phyloP scores from a whole-genome alignment of 2,113 vertebrate genomes.

The Entelurus aequoreus region DNA sequence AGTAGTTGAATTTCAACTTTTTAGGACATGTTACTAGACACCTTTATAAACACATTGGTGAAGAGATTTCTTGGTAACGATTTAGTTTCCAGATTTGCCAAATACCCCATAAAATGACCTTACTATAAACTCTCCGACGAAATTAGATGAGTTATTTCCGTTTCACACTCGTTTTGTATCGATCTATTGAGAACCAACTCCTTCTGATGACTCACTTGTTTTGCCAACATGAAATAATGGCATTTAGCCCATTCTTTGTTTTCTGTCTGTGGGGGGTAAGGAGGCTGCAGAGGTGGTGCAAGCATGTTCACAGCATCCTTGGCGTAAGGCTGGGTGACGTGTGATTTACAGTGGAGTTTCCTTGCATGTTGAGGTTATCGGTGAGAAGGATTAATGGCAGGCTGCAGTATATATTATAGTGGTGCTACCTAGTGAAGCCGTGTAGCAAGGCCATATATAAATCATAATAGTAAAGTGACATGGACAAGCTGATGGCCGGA shows the following conservation, averaged over 20 bases:
- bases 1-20: too few species aligned
- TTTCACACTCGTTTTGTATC: neutral
- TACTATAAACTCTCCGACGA: constrained; percentile 13
- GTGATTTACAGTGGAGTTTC: constrained; percentile 63
- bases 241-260: constrained; percentile 6
- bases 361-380: constrained; percentile 67
- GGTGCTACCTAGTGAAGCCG: constrained; percentile 49
- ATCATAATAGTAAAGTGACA: constrained; percentile 70
- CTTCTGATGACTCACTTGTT: constrained; percentile 38
- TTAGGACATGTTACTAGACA: too few species aligned
- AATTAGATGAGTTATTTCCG: constrained; percentile 18
- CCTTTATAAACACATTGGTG: too few species aligned
- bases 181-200: constrained; percentile 37
- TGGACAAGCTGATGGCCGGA: constrained; percentile 65
- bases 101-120: too few species aligned
- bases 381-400: constrained; percentile 61
- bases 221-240: constrained; percentile 11
- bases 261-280: neutral
- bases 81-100: too few species aligned
- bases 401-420: constrained; percentile 57
- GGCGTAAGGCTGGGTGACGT: constrained; percentile 19
- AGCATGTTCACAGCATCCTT: constrained; percentile 30
- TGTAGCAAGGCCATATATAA: constrained; percentile 66
- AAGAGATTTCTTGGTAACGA: too few species aligned
- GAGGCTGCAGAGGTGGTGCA: too few species aligned